A percentile compares a stretch with the other conserved stretches of the same genome.
phyloP scores from a whole-genome alignment of 2,113 vertebrate genomes.

The Trematocara stigmaticum region DNA sequence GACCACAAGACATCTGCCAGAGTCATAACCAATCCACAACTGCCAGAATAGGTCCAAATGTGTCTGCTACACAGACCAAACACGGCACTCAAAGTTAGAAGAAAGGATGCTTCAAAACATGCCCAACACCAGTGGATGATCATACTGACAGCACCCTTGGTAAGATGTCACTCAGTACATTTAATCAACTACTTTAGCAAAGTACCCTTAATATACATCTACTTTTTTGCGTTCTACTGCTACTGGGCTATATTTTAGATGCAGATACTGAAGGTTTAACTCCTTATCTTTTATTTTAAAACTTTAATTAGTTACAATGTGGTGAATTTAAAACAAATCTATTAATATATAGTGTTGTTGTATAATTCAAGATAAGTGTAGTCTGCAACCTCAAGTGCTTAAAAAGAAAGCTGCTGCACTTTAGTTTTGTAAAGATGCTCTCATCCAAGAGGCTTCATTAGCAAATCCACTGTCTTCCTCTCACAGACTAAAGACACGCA shows the following conservation, averaged over 20 bases:
- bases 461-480: neutral
- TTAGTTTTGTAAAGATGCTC: neutral
- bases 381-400: neutral
- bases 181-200: neutral
- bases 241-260: neutral
- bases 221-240: neutral
- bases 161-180: neutral
- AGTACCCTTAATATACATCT: rapidly evolving
- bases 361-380: neutral
- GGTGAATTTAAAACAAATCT: neutral
- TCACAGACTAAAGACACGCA: neutral
- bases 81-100: neutral
- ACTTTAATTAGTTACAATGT: neutral
- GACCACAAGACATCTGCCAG: neutral
- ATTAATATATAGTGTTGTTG: neutral
- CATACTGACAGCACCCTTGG: neutral
- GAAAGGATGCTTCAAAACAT: neutral
- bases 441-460: neutral
- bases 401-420: neutral
- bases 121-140: neutral
- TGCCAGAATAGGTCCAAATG: neutral
- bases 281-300: neutral
- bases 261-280: neutral
- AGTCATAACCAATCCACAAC: neutral
- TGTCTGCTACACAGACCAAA: neutral